phyloP scores from a whole-genome alignment of 2,797 vertebrate species.

The Notolepis coatsorum region DNA sequence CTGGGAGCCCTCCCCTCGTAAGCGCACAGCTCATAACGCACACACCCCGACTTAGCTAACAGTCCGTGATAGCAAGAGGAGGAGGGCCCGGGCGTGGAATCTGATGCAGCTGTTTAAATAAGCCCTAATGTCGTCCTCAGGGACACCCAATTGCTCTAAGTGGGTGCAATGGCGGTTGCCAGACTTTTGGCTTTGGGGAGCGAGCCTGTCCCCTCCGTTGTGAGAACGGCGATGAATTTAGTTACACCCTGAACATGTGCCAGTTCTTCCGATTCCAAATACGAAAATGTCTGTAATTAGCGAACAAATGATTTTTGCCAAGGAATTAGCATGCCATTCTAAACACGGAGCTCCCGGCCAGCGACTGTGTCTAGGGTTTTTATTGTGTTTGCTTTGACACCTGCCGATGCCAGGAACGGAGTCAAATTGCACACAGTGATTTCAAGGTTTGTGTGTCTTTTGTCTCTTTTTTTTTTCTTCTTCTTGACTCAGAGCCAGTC shows the following conservation, averaged over 20 bases:
- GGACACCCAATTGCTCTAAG: constrained; percentile 62
- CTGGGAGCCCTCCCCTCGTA: constrained; percentile 63
- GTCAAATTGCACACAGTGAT: neutral
- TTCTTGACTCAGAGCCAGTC: constrained; percentile 85
- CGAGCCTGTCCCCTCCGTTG: constrained; percentile 32
- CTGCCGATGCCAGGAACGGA: constrained; percentile 13
- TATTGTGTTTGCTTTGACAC: constrained; percentile 22
- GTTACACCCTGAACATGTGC: constrained; percentile 68
- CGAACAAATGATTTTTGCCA: constrained; percentile 48
- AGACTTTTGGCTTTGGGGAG: constrained; percentile 57
- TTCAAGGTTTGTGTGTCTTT: neutral
- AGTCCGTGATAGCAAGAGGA: constrained; percentile 70
- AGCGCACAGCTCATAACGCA: constrained; percentile 49
- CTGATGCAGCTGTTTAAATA: constrained; percentile 71
- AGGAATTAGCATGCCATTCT: constrained; percentile 41
- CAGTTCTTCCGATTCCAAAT: constrained; percentile 46
- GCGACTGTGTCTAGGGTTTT: constrained; percentile 17
- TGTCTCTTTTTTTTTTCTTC: constrained; percentile 1
- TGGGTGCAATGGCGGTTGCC: constrained; percentile 42
- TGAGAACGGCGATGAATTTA: constrained; percentile 51
- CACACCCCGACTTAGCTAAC: constrained; percentile 54
- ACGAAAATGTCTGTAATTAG: constrained; percentile 68
- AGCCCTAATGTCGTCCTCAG: constrained; percentile 65
- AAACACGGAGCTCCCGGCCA: constrained; percentile 28
- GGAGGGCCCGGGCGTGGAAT: constrained; percentile 55